Base-by-base conservation (phyloP, 2,113 vertebrate species). In the Pangasianodon hypophthalmus region DNA sequence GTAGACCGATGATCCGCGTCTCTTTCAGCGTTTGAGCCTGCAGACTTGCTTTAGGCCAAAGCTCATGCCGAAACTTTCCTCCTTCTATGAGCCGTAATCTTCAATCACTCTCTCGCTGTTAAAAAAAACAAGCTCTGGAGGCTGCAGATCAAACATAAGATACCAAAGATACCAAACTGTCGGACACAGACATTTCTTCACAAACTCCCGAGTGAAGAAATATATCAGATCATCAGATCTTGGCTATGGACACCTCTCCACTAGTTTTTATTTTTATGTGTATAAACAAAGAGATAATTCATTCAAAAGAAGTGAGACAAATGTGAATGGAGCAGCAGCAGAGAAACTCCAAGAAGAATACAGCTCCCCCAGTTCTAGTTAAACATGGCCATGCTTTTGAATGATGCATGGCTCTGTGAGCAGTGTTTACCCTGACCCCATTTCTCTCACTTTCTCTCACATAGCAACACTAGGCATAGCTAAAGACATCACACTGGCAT, bases 331-430 rank as follows among this genome's bases (percentile, higher is more conserved):
- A 93, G 69, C 88, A 64, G 84, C 62, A 26, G 64, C 24, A 64
- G 77, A 73, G 83, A 10, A 71, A 48, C 90, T 32, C 87, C 21
- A 81, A 67, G 85, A 92, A 91, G 90, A 93, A 93, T 88, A 93
- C 93, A 95, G 94, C 87, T 95, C 94, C 94, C 93, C 89, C 93
- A 93, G 91, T 94, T 94, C 93, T 94, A 88, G 91, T 95, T 95
- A 93, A 94, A 95, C 92, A 92, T 48, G 90, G 88, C 83, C 46
- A 85, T 86, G 79, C 94, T 95, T 93, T 95, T 96, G 93, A 96
- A 96, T 95, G 94, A 95, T 95, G 92, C 71, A 95, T 93, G 93
- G 32, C 85, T 91, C 90, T 93, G 90, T 93, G 93, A 93, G 92
- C 93, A 83, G 44, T 93, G 93, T 95, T 96, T 93, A 93, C 92